Base-by-base conservation (phyloP, 2,888 invertebrate genomes). In the Parnassius smintheus region DNA sequence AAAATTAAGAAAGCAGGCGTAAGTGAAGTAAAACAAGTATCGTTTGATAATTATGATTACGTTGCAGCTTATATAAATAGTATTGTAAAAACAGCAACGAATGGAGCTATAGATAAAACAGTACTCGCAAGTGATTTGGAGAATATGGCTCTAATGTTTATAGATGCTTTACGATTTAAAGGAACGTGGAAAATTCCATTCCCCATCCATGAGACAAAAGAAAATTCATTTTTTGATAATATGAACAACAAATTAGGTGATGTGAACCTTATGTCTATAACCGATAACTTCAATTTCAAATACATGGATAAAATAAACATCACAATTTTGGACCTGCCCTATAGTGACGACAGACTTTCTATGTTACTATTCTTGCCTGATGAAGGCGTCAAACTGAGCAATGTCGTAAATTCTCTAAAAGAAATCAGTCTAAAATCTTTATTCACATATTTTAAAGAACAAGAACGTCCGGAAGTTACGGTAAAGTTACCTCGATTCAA, bases 291-390 rank as follows among this genome's bases (percentile, higher is more conserved):
- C 45, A 80, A 85, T 3, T 12, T 75, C 0, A 72, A 75, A 2
- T 10, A n/a, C 0, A 50, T 88, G 0, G 59, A 71, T 0, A 68
- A 69, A 46, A 71, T 91, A 10, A 64, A 77, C 2, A 82, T 88
- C 0, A 69, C 64, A 22, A 81, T 90, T 0, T 44, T 90, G 2
- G 88, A 91, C 66, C 64, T 91, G 8, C 88, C 88, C 0, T 91
- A 88, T 49, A 87, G 83, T 0, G 68, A 77, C 1, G 75, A 72
- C 1, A 88, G 92, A 61, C 91, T 93, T 63, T 93, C 94, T 0
- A 95, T 95, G 95, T 79, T 95, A 8, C 72, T 95, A 2, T 82
- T 95, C 64, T 73, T 95, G 42, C 95, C 95, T 0, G 77, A 87
- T 58, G 76, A 80, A 45, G 88, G 88, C 35, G 81, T 85, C n/a